Evolutionary conservation across 2,113 vertebrate species (phyloP), one percentile per base, ranked within the genome.

Genomic region (Tenrec ecaudatus): DNA sequence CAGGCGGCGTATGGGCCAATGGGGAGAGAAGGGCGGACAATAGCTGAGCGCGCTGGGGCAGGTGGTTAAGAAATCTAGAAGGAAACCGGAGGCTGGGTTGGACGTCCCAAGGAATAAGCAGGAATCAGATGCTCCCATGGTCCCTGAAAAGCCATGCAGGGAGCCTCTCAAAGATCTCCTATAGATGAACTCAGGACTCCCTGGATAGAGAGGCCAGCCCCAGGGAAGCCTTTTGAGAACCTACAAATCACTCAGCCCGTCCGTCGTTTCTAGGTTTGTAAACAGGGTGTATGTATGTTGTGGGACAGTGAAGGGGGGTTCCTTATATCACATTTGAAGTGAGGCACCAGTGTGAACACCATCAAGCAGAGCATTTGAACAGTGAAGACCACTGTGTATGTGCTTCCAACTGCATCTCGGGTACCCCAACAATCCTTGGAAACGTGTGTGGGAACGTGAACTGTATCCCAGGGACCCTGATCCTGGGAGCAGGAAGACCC

Each of bases 101-200:
- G 16, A 43, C 88, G n/a, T 7, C 22, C 66, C 25, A 62, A 86
- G 12, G 23, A 68, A 60, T 33, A 77, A 40, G 36, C 14, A 73
- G 19, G n/a, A 19, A 57, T 36, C 3, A 16, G 87, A 93, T 78
- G 57, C n/a, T 82, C 27, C 57, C 68, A 82, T 68, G 6, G n/a
- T 22, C 83, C 86, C 60, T 91, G 82, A 38, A 78, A 90, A 94
- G 81, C 58, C 27, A 43, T 0, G 53, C 36, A 77, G n/a, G 68
- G 25, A 76, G 79, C 53, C 86, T 27, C 82, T 69, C 31, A 29
- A 88, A 89, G 73, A 19, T 43, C 15, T 87, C 80, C 31, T n/a
- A 15, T 82, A 83, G 88, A 68, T 3, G 20, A n/a, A 47, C 15
- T 27, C 12, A 20, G 17, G 36, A n/a, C 17, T 31, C 10, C 43